Base-by-base conservation (phyloP, 2,797 vertebrate species). In the Trichosurus vulpecula region DNA sequence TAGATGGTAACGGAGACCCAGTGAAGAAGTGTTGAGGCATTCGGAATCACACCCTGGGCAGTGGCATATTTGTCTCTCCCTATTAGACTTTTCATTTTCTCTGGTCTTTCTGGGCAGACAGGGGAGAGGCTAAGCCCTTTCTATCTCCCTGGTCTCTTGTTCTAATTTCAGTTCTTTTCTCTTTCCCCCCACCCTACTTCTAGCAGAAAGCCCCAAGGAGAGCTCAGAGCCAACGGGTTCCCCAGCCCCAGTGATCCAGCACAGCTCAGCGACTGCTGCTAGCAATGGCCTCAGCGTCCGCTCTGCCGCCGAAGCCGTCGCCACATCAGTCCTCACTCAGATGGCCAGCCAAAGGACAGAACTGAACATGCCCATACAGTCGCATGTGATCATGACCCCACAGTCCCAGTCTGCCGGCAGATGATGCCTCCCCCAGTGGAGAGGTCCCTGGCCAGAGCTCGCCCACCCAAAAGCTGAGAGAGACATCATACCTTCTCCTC, bases 371-470 rank as follows among this genome's bases (percentile, higher is more conserved):
- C 98, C 99, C 0, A 94, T 98, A 10, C 98, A 98, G 91, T 97
- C 99, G n/a, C 99, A 99, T 97, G 99, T 99, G 98, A 99, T 99
- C 99, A 99, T 99, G 99, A 99, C 99, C 95, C 99, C 99, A 99
- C 99, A 99, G 98, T 99, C 99, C 57, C 99, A 99, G 97, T 99
- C 99, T 97, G 99, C 99, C 13, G 99, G 99, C 99, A 99, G 99
- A 99, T 99, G 99, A 99, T 99, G 98, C 96, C 97, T 98, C 93
- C 97, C 95, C 95, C 93, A 94, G 95, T 93, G 96, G 96, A 97
- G 96, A 97, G 96, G 96, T 96, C 94, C 95, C 95, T 96, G 95
- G 97, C 97, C 97, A 97, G 97, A 97, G 97, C 97, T 98, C 94
- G 92, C 97, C 97, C 96, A 0, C 97, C 95, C 56, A 2, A 94